Percentiles rank a stretch among this genome's conserved stretches.
phyloP scores from a whole-genome alignment of 2,797 vertebrate genomes.

The Myotis findleyi region DNA sequence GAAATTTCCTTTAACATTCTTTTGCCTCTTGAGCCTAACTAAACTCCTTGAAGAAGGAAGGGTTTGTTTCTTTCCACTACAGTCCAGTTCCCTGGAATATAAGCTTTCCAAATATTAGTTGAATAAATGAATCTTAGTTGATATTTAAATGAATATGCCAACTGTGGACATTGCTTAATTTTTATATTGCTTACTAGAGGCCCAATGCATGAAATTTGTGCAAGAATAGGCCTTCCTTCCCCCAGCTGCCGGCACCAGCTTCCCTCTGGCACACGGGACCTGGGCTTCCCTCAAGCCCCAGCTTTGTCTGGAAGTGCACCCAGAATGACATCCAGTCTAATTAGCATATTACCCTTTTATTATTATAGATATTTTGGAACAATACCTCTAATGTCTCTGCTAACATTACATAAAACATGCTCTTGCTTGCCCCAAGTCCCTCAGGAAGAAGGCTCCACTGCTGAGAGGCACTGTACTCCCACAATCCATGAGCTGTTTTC shows the following conservation, averaged over 20 bases:
- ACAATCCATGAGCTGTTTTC: neutral
- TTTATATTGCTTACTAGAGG: neutral
- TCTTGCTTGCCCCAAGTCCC: neutral
- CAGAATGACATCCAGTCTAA: too few species aligned
- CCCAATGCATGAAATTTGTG: too few species aligned
- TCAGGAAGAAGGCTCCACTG: neutral
- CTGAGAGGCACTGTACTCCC: neutral
- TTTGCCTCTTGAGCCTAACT: neutral
- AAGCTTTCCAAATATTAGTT: neutral
- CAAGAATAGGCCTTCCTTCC: too few species aligned
- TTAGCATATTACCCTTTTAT: too few species aligned
- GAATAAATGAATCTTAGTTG: neutral
- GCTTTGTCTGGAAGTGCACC: too few species aligned
- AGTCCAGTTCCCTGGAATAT: neutral
- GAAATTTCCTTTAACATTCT: neutral
- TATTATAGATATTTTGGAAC: neutral
- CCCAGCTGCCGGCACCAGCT: too few species aligned
- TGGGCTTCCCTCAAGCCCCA: too few species aligned
- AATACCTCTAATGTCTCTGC: neutral
- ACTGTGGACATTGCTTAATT: constrained; percentile 5
- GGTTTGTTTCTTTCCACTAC: neutral
- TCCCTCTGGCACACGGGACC: too few species aligned
- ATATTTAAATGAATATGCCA: neutral
- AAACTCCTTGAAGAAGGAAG: neutral
- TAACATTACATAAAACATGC: neutral